A percentile compares a stretch with the other conserved stretches of the same genome.
These are phyloP conservation scores for Lithophane semibrunnea DNA, from an alignment of 2,888 invertebrate species.

Conservation along the genomic window DNA sequence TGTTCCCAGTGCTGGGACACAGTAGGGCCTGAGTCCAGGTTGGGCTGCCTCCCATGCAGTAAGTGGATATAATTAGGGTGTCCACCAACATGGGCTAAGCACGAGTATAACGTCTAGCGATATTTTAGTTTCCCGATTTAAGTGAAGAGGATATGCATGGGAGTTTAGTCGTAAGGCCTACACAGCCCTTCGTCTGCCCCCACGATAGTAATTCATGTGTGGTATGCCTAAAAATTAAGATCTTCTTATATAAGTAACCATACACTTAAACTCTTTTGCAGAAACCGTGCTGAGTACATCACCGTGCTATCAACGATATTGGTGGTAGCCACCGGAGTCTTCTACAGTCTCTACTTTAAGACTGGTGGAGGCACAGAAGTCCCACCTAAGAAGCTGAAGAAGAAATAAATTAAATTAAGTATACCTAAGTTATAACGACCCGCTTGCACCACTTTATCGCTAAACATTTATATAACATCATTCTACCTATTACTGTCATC, in stretches of 20 bases:
- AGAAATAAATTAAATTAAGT: constrained; percentile 67
- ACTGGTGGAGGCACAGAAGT: constrained; percentile 71
- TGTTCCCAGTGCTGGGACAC: no score
- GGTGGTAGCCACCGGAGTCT: constrained; percentile 90
- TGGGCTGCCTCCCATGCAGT: no score
- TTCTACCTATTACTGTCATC: neutral
- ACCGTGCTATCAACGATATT: constrained; percentile 90
- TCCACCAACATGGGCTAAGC: neutral
- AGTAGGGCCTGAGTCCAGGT: no score
- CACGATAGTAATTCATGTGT: neutral
- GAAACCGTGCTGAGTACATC: constrained; percentile 92
- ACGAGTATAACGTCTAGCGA: neutral
- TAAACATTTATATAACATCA: neutral
- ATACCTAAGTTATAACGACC: neutral
- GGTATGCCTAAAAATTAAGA: neutral
- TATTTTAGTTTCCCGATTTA: no score
- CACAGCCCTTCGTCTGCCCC: neutral
- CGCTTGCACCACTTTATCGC: neutral
- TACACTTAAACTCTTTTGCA: constrained; percentile 61
- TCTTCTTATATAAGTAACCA: neutral
- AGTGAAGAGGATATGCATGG: neutral
- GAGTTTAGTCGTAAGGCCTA: neutral
- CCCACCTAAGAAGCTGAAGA: constrained; percentile 74
- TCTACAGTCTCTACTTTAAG: constrained; percentile 88
- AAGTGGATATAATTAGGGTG: no score